Percentiles rank a stretch among this genome's conserved stretches.
Evolutionary conservation across 2,797 vertebrate genomes (phyloP).

Genomic region (Acrossocheilus fasciatus): DNA sequence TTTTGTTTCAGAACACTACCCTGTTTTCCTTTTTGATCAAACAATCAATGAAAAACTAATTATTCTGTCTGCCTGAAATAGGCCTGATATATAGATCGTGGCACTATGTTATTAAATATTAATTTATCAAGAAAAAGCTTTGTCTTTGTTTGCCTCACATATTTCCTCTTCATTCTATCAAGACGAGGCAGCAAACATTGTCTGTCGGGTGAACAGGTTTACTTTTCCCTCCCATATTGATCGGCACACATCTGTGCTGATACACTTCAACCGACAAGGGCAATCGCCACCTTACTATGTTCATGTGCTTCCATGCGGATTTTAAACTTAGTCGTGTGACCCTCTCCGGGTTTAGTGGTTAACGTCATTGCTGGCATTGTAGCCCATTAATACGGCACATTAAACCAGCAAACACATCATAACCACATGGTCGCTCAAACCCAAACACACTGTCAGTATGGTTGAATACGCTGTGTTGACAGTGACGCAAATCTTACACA

Average conservation of each 20-base stretch:
- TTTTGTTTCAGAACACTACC: not conserved
- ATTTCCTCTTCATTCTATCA: constrained; percentile 15
- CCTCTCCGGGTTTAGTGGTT: not conserved
- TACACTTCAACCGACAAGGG: constrained; percentile 3
- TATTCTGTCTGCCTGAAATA: not conserved
- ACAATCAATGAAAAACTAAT: not conserved
- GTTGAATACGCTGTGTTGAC: constrained; percentile 47
- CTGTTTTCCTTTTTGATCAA: not conserved
- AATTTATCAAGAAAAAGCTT: not conserved
- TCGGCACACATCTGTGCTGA: constrained; percentile 6
- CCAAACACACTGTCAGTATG: constrained; percentile 46
- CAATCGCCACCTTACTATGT: not conserved
- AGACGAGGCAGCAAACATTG: not conserved
- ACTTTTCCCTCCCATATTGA: constrained; percentile 9
- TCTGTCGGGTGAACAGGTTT: constrained; percentile 14
- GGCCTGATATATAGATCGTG: too few relatives aligned
- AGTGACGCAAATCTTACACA: constrained; percentile 41
- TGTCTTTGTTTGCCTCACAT: constrained; percentile 4
- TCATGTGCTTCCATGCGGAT: constrained; percentile 2
- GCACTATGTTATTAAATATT: not conserved
- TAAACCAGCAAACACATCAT: constrained; percentile 56
- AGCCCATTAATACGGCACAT: constrained; percentile 45
- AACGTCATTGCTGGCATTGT: constrained; percentile 21
- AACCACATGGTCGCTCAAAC: constrained; percentile 37
- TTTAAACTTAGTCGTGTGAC: constrained; percentile 14